Base-by-base conservation (phyloP, 1,140 invertebrate genomes). In the Atta cephalotes region DNA sequence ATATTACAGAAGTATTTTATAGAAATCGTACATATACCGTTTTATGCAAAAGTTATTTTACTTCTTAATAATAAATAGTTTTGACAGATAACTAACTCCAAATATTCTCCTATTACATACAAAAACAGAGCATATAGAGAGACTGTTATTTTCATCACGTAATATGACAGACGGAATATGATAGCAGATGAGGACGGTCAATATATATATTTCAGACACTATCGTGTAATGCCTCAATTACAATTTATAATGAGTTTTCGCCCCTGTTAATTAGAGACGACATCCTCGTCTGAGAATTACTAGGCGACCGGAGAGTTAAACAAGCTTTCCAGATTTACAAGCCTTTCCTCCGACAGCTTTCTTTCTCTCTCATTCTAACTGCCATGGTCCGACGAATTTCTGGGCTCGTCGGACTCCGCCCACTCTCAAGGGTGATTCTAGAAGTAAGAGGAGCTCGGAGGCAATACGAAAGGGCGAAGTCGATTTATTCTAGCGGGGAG, bases 401-500 rank as follows among this genome's bases (percentile, higher is more conserved):
- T 35, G 31, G 5, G 5, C 31, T 88, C 25, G 72, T 78, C 53
- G 62, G 77, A 66, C 45, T 60, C 74, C 88, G 71, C 62, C 85
- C 77, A 53, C 39, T 76, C 25, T 86, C 70, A 49, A 62, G 86
- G 89, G 82, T 35, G 79, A 89, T 87, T 85, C 86, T 49, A 72
- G 71, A 60, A 70, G 89, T 39, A 65, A 90, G 90, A 87, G 70
- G 84, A 84, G 84, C 56, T 87, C 74, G 84, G 66, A 88, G 80
- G 53, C 60, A 72, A 86, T 56, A 51, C 72, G 89, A 90, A 91
- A 90, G 88, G 89, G 87, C 39, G 68, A 77, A 87, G 79, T 85
- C 89, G 89, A 91, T 91, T 91, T 91, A 90, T 91, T 70, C 85
- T 84, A 77, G 49, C 35, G 31, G 35, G 21, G 56, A 68, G 49